Evolutionary conservation across 2,888 invertebrate genomes (phyloP).

Genomic region (Lasioglossum figueresi): DNA sequence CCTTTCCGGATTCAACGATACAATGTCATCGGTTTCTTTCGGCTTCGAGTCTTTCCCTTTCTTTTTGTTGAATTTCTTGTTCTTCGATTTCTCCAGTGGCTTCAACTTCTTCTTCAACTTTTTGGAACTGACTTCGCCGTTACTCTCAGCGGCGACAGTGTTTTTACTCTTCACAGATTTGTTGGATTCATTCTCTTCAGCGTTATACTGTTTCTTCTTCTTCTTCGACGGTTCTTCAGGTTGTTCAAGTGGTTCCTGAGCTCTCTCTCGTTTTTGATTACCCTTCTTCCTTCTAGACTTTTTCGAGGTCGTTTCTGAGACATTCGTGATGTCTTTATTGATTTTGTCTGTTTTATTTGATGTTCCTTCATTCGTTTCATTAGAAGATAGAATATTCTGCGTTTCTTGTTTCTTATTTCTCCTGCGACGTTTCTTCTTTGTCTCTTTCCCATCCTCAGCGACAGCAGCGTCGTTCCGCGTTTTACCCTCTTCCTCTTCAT

Average conservation of each 20-base stretch:
- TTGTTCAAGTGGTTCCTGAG: constrained; percentile 51
- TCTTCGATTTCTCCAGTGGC: constrained; percentile 35
- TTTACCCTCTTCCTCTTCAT: constrained; percentile 76
- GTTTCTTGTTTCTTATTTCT: constrained; percentile 80
- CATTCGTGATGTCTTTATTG: background rate
- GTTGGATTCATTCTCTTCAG: background rate
- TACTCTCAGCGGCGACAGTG: background rate
- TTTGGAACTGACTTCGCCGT: background rate
- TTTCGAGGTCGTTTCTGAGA: background rate
- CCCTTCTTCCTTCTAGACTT: constrained; percentile 3
- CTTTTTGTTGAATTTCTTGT: constrained; percentile 28
- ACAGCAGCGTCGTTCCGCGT: constrained; percentile 70
- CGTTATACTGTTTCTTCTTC: constrained; percentile 57
- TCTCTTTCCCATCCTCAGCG: constrained; percentile 70
- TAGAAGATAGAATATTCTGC: background rate
- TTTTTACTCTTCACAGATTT: background rate
- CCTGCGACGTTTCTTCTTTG: constrained; percentile 36
- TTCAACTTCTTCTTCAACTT: constrained; percentile 47
- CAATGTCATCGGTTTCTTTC: constrained; percentile 56
- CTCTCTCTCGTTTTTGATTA: constrained; percentile 53
- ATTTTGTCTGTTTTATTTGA: constrained; percentile 3
- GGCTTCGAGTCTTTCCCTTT: constrained; percentile 44
- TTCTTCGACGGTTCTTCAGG: constrained; percentile 54
- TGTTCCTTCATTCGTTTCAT: background rate
- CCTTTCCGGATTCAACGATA: constrained; percentile 88